phyloP scores from a whole-genome alignment of 2,888 invertebrate genomes.

The Zygothrica quintamaculata region DNA sequence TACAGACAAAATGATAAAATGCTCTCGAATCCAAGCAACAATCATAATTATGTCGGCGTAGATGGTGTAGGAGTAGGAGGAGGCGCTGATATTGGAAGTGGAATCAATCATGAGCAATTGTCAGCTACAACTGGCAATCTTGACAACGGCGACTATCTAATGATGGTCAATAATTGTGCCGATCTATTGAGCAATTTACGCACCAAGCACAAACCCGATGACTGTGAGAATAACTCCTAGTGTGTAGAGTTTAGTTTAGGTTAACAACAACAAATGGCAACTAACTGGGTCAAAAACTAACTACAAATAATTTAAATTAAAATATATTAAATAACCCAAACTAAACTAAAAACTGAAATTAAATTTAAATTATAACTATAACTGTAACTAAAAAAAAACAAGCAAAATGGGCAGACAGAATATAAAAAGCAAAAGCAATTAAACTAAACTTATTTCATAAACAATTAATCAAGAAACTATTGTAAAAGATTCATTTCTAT shows the following conservation, averaged over 20 bases:
- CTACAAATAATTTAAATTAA: constrained; percentile 71
- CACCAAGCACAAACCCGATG: constrained; percentile 85
- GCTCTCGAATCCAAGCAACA: constrained; percentile 64
- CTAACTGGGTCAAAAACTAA: constrained; percentile 48
- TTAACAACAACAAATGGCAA: constrained; percentile 48
- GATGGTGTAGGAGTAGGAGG: constrained; percentile 37
- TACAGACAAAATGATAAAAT: constrained; percentile 73
- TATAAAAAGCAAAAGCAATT: constrained; percentile 27
- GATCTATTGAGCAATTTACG: constrained; percentile 87
- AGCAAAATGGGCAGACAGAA: constrained; percentile 19
- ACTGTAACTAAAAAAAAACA: constrained; percentile 41
- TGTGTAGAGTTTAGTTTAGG: constrained; percentile 77
- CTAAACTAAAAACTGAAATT: constrained; percentile 28
- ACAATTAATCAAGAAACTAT: constrained; percentile 56
- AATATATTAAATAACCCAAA: constrained; percentile 28
- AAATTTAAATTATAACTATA: constrained; percentile 17
- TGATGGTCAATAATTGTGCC: constrained; percentile 87
- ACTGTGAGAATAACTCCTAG: constrained; percentile 85
- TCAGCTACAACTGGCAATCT: constrained; percentile 60
- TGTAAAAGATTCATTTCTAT: constrained; percentile 55
- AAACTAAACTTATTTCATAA: constrained; percentile 18
- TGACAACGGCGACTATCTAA: constrained; percentile 85
- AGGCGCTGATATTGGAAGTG: constrained; percentile 42
- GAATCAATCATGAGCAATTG: constrained; percentile 62
- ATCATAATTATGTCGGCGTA: constrained; percentile 42